Evolutionary conservation across 2,797 vertebrate genomes (phyloP).

Genomic region (Pseudochirops cupreus): DNA sequence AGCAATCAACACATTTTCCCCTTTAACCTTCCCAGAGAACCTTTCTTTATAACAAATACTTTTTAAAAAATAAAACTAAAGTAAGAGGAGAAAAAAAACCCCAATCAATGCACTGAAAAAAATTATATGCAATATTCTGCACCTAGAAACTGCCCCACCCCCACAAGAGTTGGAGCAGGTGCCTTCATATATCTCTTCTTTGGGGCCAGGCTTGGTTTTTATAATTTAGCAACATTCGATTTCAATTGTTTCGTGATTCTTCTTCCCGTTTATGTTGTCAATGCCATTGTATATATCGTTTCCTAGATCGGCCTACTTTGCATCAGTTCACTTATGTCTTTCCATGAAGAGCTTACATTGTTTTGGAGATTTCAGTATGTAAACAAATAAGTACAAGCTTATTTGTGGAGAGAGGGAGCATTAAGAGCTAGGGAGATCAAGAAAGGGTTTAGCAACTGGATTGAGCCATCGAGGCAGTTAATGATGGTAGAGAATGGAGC

Average conservation of each 20-base stretch:
- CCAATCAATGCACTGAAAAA: background rate
- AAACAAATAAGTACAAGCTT: background rate
- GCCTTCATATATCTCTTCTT: background rate
- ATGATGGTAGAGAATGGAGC: background rate
- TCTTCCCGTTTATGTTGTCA: background rate
- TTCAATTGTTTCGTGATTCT: background rate
- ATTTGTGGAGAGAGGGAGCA: background rate
- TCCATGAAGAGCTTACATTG: background rate
- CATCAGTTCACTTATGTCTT: background rate
- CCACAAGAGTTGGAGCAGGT: background rate
- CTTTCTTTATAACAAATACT: background rate
- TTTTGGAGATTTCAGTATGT: background rate
- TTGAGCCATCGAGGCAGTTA: background rate
- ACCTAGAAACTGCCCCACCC: background rate
- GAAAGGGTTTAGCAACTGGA: background rate
- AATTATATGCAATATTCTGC: background rate
- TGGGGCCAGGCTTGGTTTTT: background rate
- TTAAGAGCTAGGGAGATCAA: background rate
- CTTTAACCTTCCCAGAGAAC: background rate
- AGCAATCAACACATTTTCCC: background rate
- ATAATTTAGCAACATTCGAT: background rate
- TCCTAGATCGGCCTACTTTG: background rate
- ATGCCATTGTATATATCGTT: background rate
- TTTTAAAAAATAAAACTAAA: background rate
- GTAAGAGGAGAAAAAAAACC: background rate